Evolutionary conservation across 2,797 vertebrate genomes (phyloP), one percentile per base, ranked within the genome.

Genomic region (Sarcophilus harrisii): DNA sequence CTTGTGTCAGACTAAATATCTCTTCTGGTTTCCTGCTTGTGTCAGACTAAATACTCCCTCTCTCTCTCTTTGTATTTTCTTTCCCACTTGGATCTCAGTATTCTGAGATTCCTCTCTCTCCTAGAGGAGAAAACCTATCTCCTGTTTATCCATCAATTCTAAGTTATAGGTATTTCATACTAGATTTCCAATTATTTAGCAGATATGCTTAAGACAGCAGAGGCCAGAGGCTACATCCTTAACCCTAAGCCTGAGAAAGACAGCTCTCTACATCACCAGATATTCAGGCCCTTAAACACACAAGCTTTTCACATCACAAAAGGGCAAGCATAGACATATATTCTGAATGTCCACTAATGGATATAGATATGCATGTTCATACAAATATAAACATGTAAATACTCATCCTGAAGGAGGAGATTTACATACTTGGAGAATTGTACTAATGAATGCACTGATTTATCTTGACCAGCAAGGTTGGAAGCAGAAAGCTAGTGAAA

Each of bases 381-480:
- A 1, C 57, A 24, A 90, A 58, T 16, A n/a, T 6, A 58, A 59
- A 55, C 18, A 32, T 29, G 21, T 58, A 24, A 54, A 24, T 0
- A 29, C 59, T 58, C 18, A 11, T n/a, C 49, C 66, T 91, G 18
- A 0, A 27, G 30, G 16, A 57, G 3, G 52, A 92, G 90, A 95
- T 96, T 96, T 55, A 98, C 98, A 96, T 94, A 93, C 60, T 1
- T 9, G 24, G 90, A 57, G 57, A 24, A 1, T 27, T 93, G 66
- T 52, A 97, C 57, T 3, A 62, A 4, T 1, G 96, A 45, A 73
- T 98, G 97, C 16, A 97, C 6, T 0, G 96, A 96, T 1, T 24
- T 29, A 55, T 29, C 21, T 3, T 0, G 10, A 57, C 59, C 91
- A 52, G 59, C 55, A 32, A 52, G 93, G 12, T 27, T 58, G 27